phyloP scores from a whole-genome alignment of 1,140 invertebrate species.

The Bombyx mandarina region DNA sequence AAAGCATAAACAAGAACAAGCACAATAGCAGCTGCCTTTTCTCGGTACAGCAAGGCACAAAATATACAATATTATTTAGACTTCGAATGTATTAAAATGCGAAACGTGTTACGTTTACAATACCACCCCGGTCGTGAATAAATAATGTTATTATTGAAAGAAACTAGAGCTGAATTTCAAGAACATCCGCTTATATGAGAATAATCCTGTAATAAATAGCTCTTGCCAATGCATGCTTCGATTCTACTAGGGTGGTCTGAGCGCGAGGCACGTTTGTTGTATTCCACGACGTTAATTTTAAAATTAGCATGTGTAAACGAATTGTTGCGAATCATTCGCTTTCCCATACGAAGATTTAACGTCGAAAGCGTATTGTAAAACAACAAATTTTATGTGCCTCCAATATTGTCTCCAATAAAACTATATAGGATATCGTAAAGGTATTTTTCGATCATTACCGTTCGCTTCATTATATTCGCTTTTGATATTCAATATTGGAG shows the following conservation, averaged over 20 bases:
- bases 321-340: conserved; percentile 43
- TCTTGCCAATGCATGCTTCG: conserved; percentile 26
- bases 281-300: conserved; percentile 60
- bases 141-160: conserved; percentile 2
- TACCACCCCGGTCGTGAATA: not conserved
- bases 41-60: too few relatives aligned
- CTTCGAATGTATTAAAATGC: too few relatives aligned
- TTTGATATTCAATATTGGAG: conserved; percentile 17
- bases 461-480: not conserved
- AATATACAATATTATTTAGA: too few relatives aligned
- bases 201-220: conserved; percentile 12
- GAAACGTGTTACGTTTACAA: too few relatives aligned
- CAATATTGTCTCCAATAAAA: not conserved
- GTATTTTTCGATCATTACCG: not conserved
- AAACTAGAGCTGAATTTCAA: conserved; percentile 1
- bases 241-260: conserved; percentile 50
- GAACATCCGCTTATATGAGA: conserved; percentile 5
- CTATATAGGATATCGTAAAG: not conserved
- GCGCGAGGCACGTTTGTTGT: conserved; percentile 51
- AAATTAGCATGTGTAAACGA: conserved; percentile 59
- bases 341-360: conserved; percentile 20
- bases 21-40: too few relatives aligned
- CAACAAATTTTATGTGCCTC: not conserved
- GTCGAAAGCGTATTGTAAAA: conserved; percentile 2
- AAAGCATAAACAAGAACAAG: too few relatives aligned